Base-by-base conservation (phyloP, 64 coral and sea anemone species). In the Trachythela sp. region DNA sequence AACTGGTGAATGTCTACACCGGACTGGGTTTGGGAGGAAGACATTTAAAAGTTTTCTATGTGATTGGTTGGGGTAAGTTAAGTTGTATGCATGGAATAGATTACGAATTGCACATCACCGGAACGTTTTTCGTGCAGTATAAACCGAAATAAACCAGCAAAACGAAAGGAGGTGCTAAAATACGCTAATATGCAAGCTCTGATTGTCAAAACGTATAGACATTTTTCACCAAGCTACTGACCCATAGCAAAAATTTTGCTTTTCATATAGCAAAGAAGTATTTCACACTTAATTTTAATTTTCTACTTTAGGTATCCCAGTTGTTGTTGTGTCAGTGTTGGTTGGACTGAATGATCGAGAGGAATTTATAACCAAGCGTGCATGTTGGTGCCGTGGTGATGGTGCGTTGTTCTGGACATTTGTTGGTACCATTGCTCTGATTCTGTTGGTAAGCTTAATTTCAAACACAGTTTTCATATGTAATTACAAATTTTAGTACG, bases 1-100 rank as follows among this genome's bases (percentile, higher is more conserved):
- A 89, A 51, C 71, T 89, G 18, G 70, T 89, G 2, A 3, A 54
- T 36, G 72, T 89, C 76, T 89, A 48, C 75, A 80, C 33, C 8
- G 75, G 75, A 36, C 1, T 64, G 56, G 56, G 56, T 26, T 39
- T 80, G 20, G 75, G 75, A 80, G 75, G 75, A 35, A 80, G 33
- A 80, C 75, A 80, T 38, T 4, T 80, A 6, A 35, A 20, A 35
- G 30, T 80, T 0, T 80, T 80, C 9, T 80, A 80, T 30, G 20
- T 80, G 1, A 36, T 80, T 30, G 75, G 75, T 30, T 80, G 75
- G 75, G 75, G 75, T 80, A 35, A 80, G 75, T 80, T 72, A 11
- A 31, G 29, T 72, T n/a, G 9, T 54, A 54, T 54, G 22, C 22
- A 9, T 54, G 51, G 22, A 9, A 10, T 54, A 22, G 22, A 54